phyloP scores from a whole-genome alignment of 2,888 invertebrate species.

The Ernsta delagoae region DNA sequence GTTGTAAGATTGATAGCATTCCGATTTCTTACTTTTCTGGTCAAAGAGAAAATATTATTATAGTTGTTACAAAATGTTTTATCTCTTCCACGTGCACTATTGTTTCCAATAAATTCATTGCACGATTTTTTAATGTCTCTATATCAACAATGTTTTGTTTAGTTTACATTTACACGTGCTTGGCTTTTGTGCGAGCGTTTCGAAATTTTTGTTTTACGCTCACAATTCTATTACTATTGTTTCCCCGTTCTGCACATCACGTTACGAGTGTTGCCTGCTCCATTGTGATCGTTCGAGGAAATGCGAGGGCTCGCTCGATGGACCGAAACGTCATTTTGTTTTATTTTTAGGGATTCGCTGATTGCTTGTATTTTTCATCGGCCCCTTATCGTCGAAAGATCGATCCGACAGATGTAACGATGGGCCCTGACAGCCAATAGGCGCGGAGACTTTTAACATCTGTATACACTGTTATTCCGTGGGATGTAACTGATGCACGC shows the following conservation, averaged over 20 bases:
- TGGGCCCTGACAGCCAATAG: slow-evolving; percentile 43
- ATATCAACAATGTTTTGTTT: background rate
- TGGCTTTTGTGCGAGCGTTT: slow-evolving; percentile 45
- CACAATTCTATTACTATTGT: slow-evolving; percentile 51
- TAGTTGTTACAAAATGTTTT: background rate
- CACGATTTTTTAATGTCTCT: slow-evolving; percentile 1
- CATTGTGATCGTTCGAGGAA: slow-evolving; percentile 46
- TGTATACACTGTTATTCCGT: slow-evolving; percentile 34
- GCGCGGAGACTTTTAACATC: slow-evolving; percentile 40
- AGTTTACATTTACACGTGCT: slow-evolving; percentile 47
- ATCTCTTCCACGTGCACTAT: background rate
- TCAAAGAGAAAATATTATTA: background rate
- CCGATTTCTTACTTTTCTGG: background rate
- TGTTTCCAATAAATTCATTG: background rate
- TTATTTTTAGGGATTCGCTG: slow-evolving; percentile 21
- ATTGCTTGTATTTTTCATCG: slow-evolving; percentile 43
- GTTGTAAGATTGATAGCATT: background rate
- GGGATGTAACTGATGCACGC: slow-evolving; percentile 5
- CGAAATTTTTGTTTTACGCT: slow-evolving; percentile 47
- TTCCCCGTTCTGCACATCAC: slow-evolving; percentile 42
- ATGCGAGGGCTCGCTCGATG: slow-evolving; percentile 34
- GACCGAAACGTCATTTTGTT: slow-evolving; percentile 33
- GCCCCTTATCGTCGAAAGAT: slow-evolving; percentile 45
- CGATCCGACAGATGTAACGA: slow-evolving; percentile 46
- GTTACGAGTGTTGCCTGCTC: slow-evolving; percentile 42